A percentile compares a stretch with the other conserved stretches of the same genome.
phyloP scores from a whole-genome alignment of 2,888 invertebrate genomes.

The Cabera pusaria region DNA sequence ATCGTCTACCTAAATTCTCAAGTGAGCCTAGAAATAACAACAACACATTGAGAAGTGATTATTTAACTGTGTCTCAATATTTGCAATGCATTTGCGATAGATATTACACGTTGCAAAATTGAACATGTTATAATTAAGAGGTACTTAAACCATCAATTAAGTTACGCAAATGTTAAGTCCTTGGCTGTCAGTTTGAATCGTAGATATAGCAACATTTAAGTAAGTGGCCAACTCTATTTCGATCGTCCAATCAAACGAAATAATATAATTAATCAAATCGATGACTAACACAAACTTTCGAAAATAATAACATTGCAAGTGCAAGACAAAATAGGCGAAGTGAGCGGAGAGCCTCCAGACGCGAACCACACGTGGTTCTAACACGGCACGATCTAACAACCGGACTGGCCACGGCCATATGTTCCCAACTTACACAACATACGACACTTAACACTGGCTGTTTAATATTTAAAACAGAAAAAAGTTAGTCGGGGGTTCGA shows the following conservation, averaged over 20 bases:
- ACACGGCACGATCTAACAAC: conserved; percentile 61
- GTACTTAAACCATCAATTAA: neutral
- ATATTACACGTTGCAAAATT: too few species aligned
- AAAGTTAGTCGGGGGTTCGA: conserved; percentile 20
- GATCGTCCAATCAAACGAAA: conserved; percentile 25
- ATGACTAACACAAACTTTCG: conserved; percentile 62
- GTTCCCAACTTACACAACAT: conserved; percentile 70
- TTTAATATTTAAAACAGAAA: conserved; percentile 25
- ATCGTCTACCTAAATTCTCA: too few species aligned
- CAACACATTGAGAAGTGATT: too few species aligned
- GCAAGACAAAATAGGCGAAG: conserved; percentile 71
- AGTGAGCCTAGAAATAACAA: too few species aligned
- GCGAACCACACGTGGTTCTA: conserved; percentile 74
- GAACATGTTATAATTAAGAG: too few species aligned
- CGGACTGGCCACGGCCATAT: conserved; percentile 75
- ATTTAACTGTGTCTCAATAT: too few species aligned
- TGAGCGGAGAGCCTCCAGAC: conserved; percentile 76
- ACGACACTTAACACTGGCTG: conserved; percentile 64
- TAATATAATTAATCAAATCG: conserved; percentile 29
- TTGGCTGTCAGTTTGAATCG: conserved; percentile 3
- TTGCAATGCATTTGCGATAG: too few species aligned
- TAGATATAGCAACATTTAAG: neutral
- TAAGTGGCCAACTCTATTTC: conserved; percentile 5
- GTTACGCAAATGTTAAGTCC: conserved; percentile 9
- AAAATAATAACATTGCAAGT: conserved; percentile 60